Conservation (phyloP, 2,888 invertebrate species). For the Gymnosoma rotundatum region DNA sequence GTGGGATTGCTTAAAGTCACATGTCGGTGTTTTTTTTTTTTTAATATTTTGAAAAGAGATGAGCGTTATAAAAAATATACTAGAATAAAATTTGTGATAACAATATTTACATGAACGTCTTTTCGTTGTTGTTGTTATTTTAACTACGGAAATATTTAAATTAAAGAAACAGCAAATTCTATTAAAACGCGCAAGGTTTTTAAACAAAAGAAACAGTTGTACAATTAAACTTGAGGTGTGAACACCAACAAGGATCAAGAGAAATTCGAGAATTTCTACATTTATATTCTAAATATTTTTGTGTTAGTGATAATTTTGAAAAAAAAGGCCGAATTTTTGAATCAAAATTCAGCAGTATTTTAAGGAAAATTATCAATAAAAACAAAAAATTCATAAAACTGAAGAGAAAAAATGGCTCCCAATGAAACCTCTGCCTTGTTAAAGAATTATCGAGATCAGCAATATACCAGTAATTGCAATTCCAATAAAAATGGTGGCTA, state of each 20-base stretch:
- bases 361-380: slow-evolving; percentile 61
- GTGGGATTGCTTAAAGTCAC: background rate
- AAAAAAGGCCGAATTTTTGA: slow-evolving; percentile 56
- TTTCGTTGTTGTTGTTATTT: slow-evolving; percentile 21
- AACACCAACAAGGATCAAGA: slow-evolving; percentile 21
- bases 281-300: slow-evolving; percentile 19
- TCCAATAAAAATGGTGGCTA: slow-evolving; percentile 46
- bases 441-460: slow-evolving; percentile 65
- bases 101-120: slow-evolving; percentile 30
- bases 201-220: slow-evolving; percentile 56
- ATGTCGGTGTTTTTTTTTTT: background rate
- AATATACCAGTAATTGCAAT: slow-evolving; percentile 54
- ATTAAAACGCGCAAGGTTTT: slow-evolving; percentile 41
- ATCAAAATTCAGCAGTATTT: slow-evolving; percentile 58
- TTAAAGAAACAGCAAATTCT: slow-evolving; percentile 31
- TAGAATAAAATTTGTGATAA: slow-evolving; percentile 40
- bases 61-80: background rate
- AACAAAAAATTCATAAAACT: slow-evolving; percentile 49
- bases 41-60: slow-evolving; percentile 2
- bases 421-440: slow-evolving; percentile 76
- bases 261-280: background rate
- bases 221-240: slow-evolving; percentile 43
- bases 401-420: slow-evolving; percentile 74
- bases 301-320: slow-evolving; percentile 57
- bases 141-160: slow-evolving; percentile 47